Evolutionary conservation across 37 sponge, comb jelly and placozoan species (phyloP).

Genomic region (Corticium candelabrum): DNA sequence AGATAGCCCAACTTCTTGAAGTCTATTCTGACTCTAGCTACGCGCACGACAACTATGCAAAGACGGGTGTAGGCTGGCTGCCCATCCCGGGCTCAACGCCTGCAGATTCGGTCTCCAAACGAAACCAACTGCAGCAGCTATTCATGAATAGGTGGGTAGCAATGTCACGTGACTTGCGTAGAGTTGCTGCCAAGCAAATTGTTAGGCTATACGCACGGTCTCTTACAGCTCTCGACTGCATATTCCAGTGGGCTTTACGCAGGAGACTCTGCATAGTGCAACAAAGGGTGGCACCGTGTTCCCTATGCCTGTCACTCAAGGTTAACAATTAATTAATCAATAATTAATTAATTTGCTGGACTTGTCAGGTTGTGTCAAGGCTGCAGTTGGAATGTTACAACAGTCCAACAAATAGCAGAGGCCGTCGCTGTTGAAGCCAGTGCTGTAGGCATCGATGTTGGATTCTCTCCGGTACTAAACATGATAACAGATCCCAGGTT

Average conservation of each 20-base stretch:
- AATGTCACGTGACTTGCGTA: neutral
- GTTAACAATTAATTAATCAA: slow-evolving; percentile 3
- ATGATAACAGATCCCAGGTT: slow-evolving; percentile 10
- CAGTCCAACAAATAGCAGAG: neutral
- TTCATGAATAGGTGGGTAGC: neutral
- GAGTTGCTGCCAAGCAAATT: too few relatives aligned
- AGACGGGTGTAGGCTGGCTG: neutral
- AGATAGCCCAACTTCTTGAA: neutral
- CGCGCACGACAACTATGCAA: neutral
- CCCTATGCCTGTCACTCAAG: slow-evolving; percentile 1
- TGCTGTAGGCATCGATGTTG: neutral
- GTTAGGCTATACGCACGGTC: too few relatives aligned
- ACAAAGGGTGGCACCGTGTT: neutral
- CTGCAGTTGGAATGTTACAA: neutral
- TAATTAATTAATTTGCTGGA: neutral
- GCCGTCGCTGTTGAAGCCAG: slow-evolving; percentile 8
- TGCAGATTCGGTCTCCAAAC: neutral
- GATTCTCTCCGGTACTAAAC: slow-evolving; percentile 9
- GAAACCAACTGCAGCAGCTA: neutral
- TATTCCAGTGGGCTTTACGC: neutral
- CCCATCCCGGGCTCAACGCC: neutral
- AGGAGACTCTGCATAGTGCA: slow-evolving; percentile 2
- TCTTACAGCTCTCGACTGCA: neutral
- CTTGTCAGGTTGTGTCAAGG: neutral
- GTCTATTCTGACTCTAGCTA: neutral